Base-by-base conservation (phyloP, 1,140 invertebrate species). In the Drosophila miranda region DNA sequence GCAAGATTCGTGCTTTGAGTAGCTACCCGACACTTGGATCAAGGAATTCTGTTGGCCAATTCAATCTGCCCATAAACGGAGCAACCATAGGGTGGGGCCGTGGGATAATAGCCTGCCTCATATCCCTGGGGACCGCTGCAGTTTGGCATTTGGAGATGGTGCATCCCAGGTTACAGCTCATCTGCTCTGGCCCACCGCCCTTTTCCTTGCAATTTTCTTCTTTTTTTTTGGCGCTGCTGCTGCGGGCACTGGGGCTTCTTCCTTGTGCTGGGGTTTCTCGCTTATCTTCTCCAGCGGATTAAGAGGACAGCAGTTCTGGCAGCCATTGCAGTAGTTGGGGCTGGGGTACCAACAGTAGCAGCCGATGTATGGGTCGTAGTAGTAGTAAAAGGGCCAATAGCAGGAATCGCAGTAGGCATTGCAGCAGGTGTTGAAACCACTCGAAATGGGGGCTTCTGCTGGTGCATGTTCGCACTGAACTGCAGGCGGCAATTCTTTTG, bases 391-490 rank as follows among this genome's bases (percentile, higher is more conserved):
- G 2, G n/a, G 8, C 16, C 8, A 46, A 6, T 21, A n/a, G 56
- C 34, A 46, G 13, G 16, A 28, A 3, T 44, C 13, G 16, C 28
- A 48, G 49, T 59, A 69, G 26, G 49, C 44, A 11, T 53, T 70
- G 46, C 34, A 38, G 44, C 61, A 57, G 11, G 21, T 19, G 34
- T 44, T 66, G 45, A 43, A 55, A 48, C 67, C 9, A 34, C 8
- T 34, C 19, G 19, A 19, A 19, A 19, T 19, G 19, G 30, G 30
- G 30, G 30, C 30, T 19, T 1, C 19, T 19, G 1, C 0, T 34
- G 9, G 0, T 3, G 30, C 8, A 9, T 48, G 6, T 52, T 54
- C 2, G 46, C 44, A 8, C 8, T 1, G 30, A 6, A 2, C 19
- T 19, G 19, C 30, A 0, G 30, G 1, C 30, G 8, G 8, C 0